Conservation (phyloP, 2,797 vertebrate genomes). For the Cyprinella venusta region DNA sequence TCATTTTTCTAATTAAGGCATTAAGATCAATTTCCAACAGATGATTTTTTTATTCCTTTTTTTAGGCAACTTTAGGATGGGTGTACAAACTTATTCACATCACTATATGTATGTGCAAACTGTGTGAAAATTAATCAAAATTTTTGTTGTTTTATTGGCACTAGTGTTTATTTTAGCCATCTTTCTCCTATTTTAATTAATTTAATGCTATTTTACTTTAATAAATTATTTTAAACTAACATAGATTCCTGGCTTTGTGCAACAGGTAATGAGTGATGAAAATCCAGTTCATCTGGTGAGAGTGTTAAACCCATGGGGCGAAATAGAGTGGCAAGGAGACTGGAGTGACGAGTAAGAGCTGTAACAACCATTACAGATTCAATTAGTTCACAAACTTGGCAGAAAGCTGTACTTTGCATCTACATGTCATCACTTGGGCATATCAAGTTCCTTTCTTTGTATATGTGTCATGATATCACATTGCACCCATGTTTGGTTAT, state of each 20-base stretch:
- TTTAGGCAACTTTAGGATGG: too few species aligned
- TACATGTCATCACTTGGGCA: not conserved
- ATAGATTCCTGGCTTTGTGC: constrained; percentile 2
- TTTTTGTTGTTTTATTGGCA: not conserved
- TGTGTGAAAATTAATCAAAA: not conserved
- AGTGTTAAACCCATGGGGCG: constrained; percentile 86
- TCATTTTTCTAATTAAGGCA: too few species aligned
- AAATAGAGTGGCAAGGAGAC: constrained; percentile 83
- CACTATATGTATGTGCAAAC: not conserved
- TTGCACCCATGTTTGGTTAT: not conserved
- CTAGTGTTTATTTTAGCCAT: too few species aligned
- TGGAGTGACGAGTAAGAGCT: constrained; percentile 84
- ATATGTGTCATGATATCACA: not conserved
- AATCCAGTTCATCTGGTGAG: constrained; percentile 77
- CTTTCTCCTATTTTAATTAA: not conserved
- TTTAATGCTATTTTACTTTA: not conserved
- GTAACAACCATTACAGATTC: not conserved
- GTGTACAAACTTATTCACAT: too few species aligned
- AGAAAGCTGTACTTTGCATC: not conserved
- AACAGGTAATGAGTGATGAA: constrained; percentile 74
- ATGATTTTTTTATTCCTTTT: too few species aligned
- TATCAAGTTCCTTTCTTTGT: not conserved
- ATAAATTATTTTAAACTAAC: not conserved
- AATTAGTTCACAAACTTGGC: not conserved
- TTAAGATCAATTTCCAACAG: too few species aligned